Evolutionary conservation across 2,113 vertebrate genomes (phyloP).

Genomic region (Salvator merianae): DNA sequence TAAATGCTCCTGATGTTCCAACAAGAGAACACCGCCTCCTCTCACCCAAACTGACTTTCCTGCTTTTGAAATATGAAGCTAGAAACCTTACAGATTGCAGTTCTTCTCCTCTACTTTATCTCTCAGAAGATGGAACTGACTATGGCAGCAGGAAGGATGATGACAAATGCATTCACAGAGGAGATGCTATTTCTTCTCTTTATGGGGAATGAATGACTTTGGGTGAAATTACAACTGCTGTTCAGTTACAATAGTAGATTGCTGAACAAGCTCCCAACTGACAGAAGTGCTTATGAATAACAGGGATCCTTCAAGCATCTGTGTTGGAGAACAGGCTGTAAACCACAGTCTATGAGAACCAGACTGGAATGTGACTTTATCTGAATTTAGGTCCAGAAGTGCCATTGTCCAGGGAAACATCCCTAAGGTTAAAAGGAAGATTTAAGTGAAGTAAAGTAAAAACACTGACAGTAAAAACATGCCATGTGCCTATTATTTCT

Average conservation of each 20-base stretch:
- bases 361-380: not conserved
- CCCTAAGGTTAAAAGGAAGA: not conserved
- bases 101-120: slow-evolving; percentile 18
- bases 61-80: slow-evolving; percentile 25
- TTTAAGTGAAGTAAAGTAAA: not conserved
- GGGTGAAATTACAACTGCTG: not conserved
- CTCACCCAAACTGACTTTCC: not conserved
- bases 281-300: not conserved
- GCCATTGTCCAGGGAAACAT: not conserved
- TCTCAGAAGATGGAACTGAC: not conserved
- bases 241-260: not conserved
- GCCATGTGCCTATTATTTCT: not conserved
- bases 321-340: not conserved
- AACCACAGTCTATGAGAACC: not conserved
- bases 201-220: slow-evolving; percentile 4
- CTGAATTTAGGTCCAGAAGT: not conserved
- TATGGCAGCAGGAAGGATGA: slow-evolving; percentile 1
- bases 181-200: slow-evolving; percentile 18
- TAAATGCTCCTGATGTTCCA: not conserved
- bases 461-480: not conserved
- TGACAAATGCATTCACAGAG: not conserved
- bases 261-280: not conserved
- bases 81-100: not conserved
- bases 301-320: not conserved
- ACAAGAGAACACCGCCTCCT: not conserved